Evolutionary conservation across 2,888 invertebrate genomes (phyloP).

Genomic region (Drosophila barbarae): DNA sequence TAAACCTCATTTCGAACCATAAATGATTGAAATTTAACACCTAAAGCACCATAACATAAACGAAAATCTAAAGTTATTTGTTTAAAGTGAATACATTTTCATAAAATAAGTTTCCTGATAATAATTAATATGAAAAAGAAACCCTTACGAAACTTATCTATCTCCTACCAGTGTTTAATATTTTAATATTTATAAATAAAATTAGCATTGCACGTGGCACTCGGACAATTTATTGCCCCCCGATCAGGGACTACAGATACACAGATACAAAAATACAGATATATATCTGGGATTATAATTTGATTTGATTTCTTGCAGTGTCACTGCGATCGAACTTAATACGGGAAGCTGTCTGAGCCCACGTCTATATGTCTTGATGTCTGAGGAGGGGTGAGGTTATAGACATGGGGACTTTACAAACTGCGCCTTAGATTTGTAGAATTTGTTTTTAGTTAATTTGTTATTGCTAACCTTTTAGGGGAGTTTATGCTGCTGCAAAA

Average conservation of each 20-base stretch:
- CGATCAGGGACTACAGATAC: neutral
- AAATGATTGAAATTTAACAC: neutral
- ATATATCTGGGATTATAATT: slow-evolving; percentile 34
- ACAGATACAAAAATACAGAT: neutral
- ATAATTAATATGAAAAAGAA: no score
- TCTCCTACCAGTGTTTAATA: neutral
- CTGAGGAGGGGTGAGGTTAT: slow-evolving; percentile 1
- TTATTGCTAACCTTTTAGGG: slow-evolving; percentile 52
- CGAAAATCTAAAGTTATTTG: neutral
- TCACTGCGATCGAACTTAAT: slow-evolving; percentile 25
- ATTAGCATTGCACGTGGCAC: slow-evolving; percentile 29
- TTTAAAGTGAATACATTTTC: neutral
- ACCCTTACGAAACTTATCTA: neutral
- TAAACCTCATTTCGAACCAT: neutral
- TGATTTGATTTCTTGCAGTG: slow-evolving; percentile 30
- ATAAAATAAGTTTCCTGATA: neutral
- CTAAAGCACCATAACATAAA: neutral
- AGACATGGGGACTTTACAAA: slow-evolving; percentile 40
- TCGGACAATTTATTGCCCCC: slow-evolving; percentile 9
- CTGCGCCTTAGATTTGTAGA: slow-evolving; percentile 56
- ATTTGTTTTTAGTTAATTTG: slow-evolving; percentile 51
- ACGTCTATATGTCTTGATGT: neutral
- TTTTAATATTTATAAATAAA: slow-evolving; percentile 8
- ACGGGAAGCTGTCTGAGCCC: slow-evolving; percentile 22
- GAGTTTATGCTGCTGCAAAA: slow-evolving; percentile 16